Evolutionary conservation across 2,113 vertebrate species (phyloP).

Genomic region (Dipodomys stephensi): DNA sequence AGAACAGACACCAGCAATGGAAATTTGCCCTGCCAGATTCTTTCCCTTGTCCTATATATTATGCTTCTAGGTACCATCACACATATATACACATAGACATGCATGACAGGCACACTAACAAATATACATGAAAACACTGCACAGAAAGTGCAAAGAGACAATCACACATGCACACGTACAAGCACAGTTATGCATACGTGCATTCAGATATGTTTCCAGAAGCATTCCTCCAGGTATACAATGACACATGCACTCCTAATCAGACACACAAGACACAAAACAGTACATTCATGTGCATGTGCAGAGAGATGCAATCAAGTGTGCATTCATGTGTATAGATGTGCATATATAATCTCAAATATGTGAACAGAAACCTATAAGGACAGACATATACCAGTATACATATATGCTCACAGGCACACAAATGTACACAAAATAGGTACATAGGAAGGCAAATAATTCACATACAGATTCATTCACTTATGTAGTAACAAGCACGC

Average conservation of each 20-base stretch:
- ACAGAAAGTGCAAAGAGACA: not conserved
- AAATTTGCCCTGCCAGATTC: not conserved
- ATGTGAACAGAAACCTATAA: not conserved
- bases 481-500: not conserved
- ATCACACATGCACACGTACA: not conserved
- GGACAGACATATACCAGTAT: not conserved
- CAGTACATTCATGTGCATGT: not conserved
- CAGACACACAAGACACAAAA: not conserved
- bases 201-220: not conserved
- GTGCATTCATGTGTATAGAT: too few species aligned
- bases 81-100: not conserved
- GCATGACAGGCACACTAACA: not conserved
- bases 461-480: not conserved
- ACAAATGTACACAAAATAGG: not conserved
- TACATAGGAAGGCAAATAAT: too few species aligned
- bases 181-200: not conserved
- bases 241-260: not conserved
- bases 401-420: not conserved
- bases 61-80: too few species aligned
- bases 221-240: not conserved
- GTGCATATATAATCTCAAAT: not conserved
- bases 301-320: not conserved
- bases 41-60: not conserved
- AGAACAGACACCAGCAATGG: not conserved
- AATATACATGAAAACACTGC: not conserved